phyloP scores from a whole-genome alignment of 2,797 vertebrate species.

The Labroides dimidiatus region DNA sequence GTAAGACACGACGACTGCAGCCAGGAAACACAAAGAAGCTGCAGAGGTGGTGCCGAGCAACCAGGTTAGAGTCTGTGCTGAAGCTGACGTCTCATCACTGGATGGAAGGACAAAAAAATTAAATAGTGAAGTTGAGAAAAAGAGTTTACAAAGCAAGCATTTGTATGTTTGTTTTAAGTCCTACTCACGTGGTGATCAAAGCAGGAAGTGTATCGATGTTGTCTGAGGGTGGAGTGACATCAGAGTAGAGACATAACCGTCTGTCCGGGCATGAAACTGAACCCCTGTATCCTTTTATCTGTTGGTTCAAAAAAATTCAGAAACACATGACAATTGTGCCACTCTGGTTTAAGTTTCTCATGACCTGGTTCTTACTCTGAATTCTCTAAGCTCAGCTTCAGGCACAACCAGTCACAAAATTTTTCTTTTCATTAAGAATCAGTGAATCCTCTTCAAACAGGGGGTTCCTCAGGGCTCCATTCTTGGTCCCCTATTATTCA shows the following conservation, averaged over 20 bases:
- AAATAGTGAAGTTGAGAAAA: neutral
- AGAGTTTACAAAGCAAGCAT: accelerated
- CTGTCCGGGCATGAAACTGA: slow-evolving; percentile 81
- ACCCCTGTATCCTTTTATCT: slow-evolving; percentile 83
- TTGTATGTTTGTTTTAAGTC: neutral
- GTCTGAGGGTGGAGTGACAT: slow-evolving; percentile 46
- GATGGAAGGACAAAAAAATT: neutral
- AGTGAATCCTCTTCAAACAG: no score
- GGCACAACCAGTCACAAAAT: no score
- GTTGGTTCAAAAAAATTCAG: slow-evolving; percentile 4
- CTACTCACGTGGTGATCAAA: slow-evolving; percentile 50
- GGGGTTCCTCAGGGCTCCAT: no score
- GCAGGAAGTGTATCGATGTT: slow-evolving; percentile 2
- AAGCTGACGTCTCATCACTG: slow-evolving; percentile 24
- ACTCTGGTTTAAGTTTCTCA: no score
- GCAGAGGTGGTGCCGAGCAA: slow-evolving; percentile 29
- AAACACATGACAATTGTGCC: no score
- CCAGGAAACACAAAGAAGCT: slow-evolving; percentile 29
- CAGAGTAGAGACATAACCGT: slow-evolving; percentile 77
- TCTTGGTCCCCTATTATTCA: no score
- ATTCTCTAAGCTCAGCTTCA: no score
- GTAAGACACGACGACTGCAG: slow-evolving; percentile 14
- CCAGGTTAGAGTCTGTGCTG: slow-evolving; percentile 2
- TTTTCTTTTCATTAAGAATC: no score
- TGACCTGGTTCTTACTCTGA: no score